Base-by-base conservation (phyloP, 2,797 vertebrate species). In the Coccyzus lansbergi region DNA sequence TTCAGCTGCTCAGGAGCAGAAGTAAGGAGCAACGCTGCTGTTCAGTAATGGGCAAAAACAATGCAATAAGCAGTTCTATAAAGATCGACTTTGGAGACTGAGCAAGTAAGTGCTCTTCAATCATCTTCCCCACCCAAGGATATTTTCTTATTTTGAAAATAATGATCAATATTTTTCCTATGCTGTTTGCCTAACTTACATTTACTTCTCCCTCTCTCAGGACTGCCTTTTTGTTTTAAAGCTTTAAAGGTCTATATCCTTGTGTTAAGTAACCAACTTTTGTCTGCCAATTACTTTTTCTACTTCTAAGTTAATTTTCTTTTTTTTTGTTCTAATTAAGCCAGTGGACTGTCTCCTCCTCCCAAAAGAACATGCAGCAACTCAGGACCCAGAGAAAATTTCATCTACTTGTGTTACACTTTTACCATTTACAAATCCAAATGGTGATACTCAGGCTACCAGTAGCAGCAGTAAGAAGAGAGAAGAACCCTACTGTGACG, bases 321-420 rank as follows among this genome's bases (percentile, higher is more conserved):
- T 86, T 78, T 34, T 72, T 82, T 78, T n/a, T n/a, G 86, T 88
- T 81, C 38, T 72, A 38, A 40, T 77, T 58, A 83, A 10, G 14
- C 11, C n/a, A 67, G 25, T 28, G 18, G 6, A 5, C 19, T 60
- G n/a, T 28, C 28, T 53, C 31, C 42, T 82, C 15, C 64, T 60
- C 64, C 71, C 7, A 79, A 69, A 51, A 78, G 51, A 76, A 34
- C 9, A 42, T 1, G 5, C 22, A 82, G 46, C 29, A 76, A 56
- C 40, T 64, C 21, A n/a, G 77, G 68, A 70, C 31, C 26, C 53
- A 69, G 72, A 65, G 44, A 31, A 29, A 69, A 31, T 82, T 84
- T 80, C 4, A 34, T 63, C 46, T 77, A 10, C n/a, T 46, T 31
- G 13, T 33, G 36, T 38, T 76, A 64, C 40, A 58, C 29, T 62